Percentiles rank a stretch among this genome's conserved stretches.
Conservation (phyloP, 2,888 invertebrate species). For the Eupithecia tripunctaria region DNA sequence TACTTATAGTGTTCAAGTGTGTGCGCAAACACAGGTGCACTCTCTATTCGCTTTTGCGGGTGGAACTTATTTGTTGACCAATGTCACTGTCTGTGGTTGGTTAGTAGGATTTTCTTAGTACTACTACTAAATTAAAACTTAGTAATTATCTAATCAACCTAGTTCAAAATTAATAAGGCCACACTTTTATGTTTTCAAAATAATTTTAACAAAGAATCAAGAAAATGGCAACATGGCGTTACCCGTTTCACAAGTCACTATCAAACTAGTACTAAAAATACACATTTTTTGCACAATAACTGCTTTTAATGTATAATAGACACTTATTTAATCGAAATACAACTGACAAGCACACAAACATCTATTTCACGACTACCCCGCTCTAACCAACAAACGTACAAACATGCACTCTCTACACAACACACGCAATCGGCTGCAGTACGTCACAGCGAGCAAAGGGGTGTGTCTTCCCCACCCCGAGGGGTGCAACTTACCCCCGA, state of each 20-base stretch:
- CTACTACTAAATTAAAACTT: too few relatives aligned
- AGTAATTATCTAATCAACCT: too few relatives aligned
- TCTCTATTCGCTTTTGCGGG: too few relatives aligned
- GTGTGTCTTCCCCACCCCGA: conserved; percentile 72
- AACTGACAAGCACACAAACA: not conserved
- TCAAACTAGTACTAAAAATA: not conserved
- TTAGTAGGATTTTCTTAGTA: too few relatives aligned
- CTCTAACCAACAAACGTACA: conserved; percentile 24
- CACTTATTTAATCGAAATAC: not conserved
- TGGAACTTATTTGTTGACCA: too few relatives aligned
- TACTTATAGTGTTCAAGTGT: too few relatives aligned
- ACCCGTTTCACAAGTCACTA: not conserved
- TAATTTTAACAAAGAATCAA: not conserved
- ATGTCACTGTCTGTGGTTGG: too few relatives aligned
- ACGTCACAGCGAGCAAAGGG: conserved; percentile 68
- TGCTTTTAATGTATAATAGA: not conserved
- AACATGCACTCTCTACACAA: conserved; percentile 4
- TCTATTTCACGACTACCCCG: not conserved
- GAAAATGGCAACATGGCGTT: not conserved
- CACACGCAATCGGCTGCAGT: conserved; percentile 44
- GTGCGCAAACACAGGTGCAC: too few relatives aligned
- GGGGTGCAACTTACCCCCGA: conserved; percentile 66
- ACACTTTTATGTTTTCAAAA: not conserved
- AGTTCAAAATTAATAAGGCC: not conserved
- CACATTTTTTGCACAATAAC: not conserved